Percentiles rank a stretch among this genome's conserved stretches.
These are phyloP conservation scores for Leuciscus waleckii DNA, from an alignment of 2,797 vertebrate species.

Conservation along the genomic window DNA sequence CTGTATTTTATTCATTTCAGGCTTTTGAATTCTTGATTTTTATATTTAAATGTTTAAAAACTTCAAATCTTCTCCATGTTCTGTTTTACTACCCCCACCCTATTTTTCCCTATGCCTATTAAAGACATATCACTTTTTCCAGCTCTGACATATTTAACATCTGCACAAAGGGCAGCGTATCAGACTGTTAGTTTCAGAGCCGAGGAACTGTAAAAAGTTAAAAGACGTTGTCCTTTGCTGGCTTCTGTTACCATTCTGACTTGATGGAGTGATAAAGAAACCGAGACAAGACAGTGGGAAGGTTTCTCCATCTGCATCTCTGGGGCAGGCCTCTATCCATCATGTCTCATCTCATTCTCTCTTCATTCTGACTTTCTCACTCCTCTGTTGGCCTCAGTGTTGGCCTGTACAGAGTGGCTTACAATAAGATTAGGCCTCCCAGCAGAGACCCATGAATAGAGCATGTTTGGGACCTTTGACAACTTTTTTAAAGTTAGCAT, in stretches of 20 bases:
- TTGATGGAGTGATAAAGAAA: constrained; percentile 57
- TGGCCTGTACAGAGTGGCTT: constrained; percentile 44
- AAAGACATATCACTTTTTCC: constrained; percentile 21
- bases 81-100: not conserved
- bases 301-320: constrained; percentile 44
- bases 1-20: constrained; percentile 1
- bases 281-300: constrained; percentile 41
- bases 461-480: constrained; percentile 49
- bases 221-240: constrained; percentile 6
- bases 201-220: constrained; percentile 11
- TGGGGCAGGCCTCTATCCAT: constrained; percentile 65
- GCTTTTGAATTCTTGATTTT: constrained; percentile 20
- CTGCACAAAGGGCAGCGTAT: constrained; percentile 11
- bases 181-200: constrained; percentile 1
- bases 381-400: constrained; percentile 64
- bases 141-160: constrained; percentile 7
- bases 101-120: constrained; percentile 1
- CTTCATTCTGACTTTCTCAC: constrained; percentile 56
- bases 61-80: not conserved
- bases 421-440: constrained; percentile 59
- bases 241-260: not conserved
- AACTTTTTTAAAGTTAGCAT: constrained; percentile 67
- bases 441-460: constrained; percentile 66
- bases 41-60: constrained; percentile 1
- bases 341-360: constrained; percentile 58